phyloP scores from a whole-genome alignment of 2,888 invertebrate genomes.

The Apamea sordens region DNA sequence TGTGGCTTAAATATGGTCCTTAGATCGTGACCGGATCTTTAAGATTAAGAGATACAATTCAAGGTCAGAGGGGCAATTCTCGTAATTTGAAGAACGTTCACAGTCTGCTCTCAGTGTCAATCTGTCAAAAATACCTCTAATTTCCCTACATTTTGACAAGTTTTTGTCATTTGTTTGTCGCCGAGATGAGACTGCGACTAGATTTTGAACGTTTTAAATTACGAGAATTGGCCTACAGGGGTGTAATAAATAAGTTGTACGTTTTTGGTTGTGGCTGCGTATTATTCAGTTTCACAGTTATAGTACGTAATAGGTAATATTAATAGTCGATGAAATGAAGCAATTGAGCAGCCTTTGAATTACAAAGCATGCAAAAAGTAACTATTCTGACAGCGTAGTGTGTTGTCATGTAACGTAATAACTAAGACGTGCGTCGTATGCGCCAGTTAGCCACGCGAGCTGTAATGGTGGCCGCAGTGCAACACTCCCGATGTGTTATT shows the following conservation, averaged over 20 bases:
- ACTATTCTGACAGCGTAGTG: not conserved
- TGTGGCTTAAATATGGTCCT: not conserved
- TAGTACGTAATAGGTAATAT: not conserved
- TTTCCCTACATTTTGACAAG: too few species aligned
- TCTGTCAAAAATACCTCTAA: too few species aligned
- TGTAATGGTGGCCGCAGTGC: not conserved
- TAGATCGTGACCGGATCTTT: not conserved
- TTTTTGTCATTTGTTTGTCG: too few species aligned
- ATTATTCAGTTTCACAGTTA: not conserved
- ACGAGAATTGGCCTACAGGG: too few species aligned
- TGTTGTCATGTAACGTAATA: constrained; percentile 10
- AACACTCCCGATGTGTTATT: constrained; percentile 27
- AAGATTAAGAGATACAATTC: not conserved
- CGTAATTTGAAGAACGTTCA: too few species aligned
- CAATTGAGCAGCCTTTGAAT: not conserved
- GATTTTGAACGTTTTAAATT: too few species aligned
- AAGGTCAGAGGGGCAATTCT: not conserved
- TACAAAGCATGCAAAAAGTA: not conserved
- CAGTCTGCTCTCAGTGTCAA: too few species aligned
- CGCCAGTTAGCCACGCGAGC: not conserved
- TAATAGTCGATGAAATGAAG: constrained; percentile 5
- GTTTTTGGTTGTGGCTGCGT: too few species aligned
- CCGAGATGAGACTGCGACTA: too few species aligned
- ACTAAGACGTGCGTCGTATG: not conserved
- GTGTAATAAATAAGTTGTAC: too few species aligned